Percentiles rank a stretch among this genome's conserved stretches.
Evolutionary conservation across 2,113 vertebrate genomes (phyloP).

Genomic region (Bagarius yarrelli): DNA sequence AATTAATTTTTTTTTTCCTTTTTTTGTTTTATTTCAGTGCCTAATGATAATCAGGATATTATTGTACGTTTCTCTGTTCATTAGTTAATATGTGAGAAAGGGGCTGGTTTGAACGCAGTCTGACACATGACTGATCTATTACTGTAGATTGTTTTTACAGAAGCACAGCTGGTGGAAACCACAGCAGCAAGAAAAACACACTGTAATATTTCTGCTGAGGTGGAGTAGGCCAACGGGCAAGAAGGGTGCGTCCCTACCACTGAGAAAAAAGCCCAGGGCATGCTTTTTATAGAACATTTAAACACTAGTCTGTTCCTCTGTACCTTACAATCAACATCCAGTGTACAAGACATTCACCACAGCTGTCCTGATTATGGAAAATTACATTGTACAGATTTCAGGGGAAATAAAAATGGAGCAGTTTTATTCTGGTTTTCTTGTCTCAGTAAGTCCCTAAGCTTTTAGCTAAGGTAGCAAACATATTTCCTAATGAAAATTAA

Average conservation of each 20-base stretch:
- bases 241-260: slow-evolving; percentile 52
- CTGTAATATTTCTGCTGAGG: slow-evolving; percentile 49
- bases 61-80: neutral
- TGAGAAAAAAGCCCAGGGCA: slow-evolving; percentile 39
- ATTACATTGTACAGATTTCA: slow-evolving; percentile 11
- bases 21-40: neutral
- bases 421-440: neutral
- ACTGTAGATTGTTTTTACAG: neutral
- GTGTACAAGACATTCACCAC: slow-evolving; percentile 49
- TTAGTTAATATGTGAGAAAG: slow-evolving; percentile 19
- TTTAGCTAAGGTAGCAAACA: neutral
- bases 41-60: neutral
- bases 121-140: slow-evolving; percentile 20
- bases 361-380: slow-evolving; percentile 50
- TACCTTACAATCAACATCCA: slow-evolving; percentile 55
- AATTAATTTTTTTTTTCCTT: too few species aligned
- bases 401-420: neutral
- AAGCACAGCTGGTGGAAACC: slow-evolving; percentile 52
- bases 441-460: neutral
- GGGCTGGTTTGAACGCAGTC: slow-evolving; percentile 47
- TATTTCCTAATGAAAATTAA: neutral
- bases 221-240: slow-evolving; percentile 50
- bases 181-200: slow-evolving; percentile 45
- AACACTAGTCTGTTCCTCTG: slow-evolving; percentile 52
- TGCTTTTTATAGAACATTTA: slow-evolving; percentile 58